phyloP scores from a whole-genome alignment of 2,888 invertebrate species.

The Gryllus longicercus region DNA sequence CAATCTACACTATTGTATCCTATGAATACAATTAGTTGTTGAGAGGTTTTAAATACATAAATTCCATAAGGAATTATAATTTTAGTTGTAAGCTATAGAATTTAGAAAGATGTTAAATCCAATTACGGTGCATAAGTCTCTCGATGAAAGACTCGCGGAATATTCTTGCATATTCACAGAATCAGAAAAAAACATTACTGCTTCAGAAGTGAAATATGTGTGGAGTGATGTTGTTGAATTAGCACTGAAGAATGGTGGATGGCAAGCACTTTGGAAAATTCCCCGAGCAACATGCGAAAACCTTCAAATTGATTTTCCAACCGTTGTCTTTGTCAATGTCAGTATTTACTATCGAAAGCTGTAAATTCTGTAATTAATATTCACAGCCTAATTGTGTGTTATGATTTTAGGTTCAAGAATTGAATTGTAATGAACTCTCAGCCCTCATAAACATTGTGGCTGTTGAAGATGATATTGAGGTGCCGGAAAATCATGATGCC shows the following conservation, averaged over 20 bases:
- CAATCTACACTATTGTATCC: too few relatives aligned
- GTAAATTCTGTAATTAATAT: neutral
- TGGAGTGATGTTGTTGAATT: neutral
- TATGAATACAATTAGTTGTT: too few relatives aligned
- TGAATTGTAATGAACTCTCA: conserved; percentile 21
- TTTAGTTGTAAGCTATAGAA: too few relatives aligned
- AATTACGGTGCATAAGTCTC: neutral
- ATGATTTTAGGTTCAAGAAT: conserved; percentile 24
- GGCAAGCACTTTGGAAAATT: neutral
- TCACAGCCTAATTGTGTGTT: neutral
- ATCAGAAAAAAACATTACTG: neutral
- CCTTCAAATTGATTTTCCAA: neutral
- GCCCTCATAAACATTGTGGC: conserved; percentile 28
- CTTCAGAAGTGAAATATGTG: neutral
- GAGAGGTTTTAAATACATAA: too few relatives aligned
- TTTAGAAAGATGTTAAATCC: too few relatives aligned
- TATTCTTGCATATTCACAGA: neutral
- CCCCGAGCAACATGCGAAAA: neutral
- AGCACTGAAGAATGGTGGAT: neutral
- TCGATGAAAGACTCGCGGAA: neutral
- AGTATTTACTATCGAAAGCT: neutral
- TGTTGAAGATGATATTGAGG: conserved; percentile 26
- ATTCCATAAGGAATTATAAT: too few relatives aligned
- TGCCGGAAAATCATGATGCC: conserved; percentile 28
- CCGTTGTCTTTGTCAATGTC: neutral